A percentile compares a stretch with the other conserved stretches of the same genome.
phyloP scores from a whole-genome alignment of 2,888 invertebrate species.

The Capitulum mitella region DNA sequence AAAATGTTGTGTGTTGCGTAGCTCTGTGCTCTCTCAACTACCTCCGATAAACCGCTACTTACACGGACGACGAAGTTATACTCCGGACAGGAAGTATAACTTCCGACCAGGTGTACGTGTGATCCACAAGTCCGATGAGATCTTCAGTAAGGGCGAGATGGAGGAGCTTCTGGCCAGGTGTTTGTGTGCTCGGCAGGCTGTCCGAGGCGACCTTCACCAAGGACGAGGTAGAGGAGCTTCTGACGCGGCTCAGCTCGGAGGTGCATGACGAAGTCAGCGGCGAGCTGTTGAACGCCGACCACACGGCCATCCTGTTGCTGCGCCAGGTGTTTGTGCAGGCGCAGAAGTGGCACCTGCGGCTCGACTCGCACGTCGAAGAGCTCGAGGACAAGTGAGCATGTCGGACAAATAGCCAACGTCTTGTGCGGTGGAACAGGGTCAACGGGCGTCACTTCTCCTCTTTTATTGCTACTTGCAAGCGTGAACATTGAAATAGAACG shows the following conservation, averaged over 20 bases:
- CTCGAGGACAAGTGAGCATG: constrained; percentile 25
- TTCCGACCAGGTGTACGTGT: too few species aligned
- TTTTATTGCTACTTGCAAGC: too few species aligned
- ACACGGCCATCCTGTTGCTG: constrained; percentile 33
- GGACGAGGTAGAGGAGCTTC: constrained; percentile 33
- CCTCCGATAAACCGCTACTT: too few species aligned
- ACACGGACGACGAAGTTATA: too few species aligned
- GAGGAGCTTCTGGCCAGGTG: not conserved
- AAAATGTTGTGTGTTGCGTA: too few species aligned
- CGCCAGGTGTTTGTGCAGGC: constrained; percentile 33
- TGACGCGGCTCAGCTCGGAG: constrained; percentile 30
- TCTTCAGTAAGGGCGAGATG: not conserved
- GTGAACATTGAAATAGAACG: too few species aligned
- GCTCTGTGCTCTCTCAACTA: too few species aligned
- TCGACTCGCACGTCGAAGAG: constrained; percentile 22
- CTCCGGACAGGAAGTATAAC: too few species aligned
- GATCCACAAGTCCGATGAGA: too few species aligned
- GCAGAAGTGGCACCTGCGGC: constrained; percentile 34
- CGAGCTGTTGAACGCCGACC: constrained; percentile 32
- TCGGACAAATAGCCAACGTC: too few species aligned
- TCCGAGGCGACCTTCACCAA: constrained; percentile 32
- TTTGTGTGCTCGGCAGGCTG: constrained; percentile 27
- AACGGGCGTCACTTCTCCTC: too few species aligned
- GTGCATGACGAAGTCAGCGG: constrained; percentile 33
- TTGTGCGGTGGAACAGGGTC: too few species aligned